Percentiles rank a stretch among this genome's conserved stretches.
These are phyloP conservation scores for Macropis europaea DNA, from an alignment of 2,888 invertebrate species.

Conservation along the genomic window DNA sequence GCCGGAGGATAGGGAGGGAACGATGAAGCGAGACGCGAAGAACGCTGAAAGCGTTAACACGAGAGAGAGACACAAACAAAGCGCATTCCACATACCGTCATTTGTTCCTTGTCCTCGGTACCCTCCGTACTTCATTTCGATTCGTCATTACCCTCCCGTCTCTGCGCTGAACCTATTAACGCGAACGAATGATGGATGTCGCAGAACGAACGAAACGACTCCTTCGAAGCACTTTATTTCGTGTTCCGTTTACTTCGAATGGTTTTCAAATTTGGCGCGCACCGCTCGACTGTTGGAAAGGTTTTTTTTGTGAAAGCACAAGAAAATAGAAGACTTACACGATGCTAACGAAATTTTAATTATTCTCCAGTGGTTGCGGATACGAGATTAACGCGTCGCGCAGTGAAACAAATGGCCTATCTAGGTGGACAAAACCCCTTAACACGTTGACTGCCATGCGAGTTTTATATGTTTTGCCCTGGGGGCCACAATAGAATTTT, in stretches of 20 bases:
- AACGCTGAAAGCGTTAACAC: slow-evolving; percentile 49
- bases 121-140: slow-evolving; percentile 66
- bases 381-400: too few species aligned
- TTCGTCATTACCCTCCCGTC: slow-evolving; percentile 68
- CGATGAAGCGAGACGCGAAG: slow-evolving; percentile 53
- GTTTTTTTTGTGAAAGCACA: too few species aligned
- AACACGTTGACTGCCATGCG: too few species aligned
- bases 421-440: too few species aligned
- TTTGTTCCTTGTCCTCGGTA: slow-evolving; percentile 72
- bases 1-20: slow-evolving; percentile 20
- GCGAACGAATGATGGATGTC: background rate
- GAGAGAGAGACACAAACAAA: slow-evolving; percentile 73
- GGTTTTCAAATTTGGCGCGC: background rate
- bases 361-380: background rate
- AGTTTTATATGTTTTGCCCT: too few species aligned
- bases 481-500: too few species aligned
- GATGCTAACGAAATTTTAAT: too few species aligned
- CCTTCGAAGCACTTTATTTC: background rate
- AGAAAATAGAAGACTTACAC: too few species aligned
- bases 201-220: slow-evolving; percentile 1
- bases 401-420: too few species aligned
- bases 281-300: background rate
- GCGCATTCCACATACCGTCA: slow-evolving; percentile 75
- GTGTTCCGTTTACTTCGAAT: too few species aligned
- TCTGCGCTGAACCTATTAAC: slow-evolving; percentile 36